A percentile compares a stretch with the other conserved stretches of the same genome.
Conservation (phyloP, 2,888 invertebrate genomes). For the Microchrysa polita region DNA sequence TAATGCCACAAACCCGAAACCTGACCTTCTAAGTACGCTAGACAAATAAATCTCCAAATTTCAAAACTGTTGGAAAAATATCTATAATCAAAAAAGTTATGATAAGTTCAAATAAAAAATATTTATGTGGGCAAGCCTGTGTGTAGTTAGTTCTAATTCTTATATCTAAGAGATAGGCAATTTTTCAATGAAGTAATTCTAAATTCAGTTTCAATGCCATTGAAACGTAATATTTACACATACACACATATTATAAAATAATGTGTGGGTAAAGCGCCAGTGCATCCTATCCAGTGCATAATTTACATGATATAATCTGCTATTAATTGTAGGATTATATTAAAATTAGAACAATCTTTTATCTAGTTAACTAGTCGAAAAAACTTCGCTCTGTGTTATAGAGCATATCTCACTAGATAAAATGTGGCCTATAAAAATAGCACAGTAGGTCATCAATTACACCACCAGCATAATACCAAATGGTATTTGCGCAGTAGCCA, state of each 20-base stretch:
- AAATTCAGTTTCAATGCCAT: conserved; percentile 43
- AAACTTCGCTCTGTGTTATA: too few species aligned
- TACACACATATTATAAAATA: conserved; percentile 20
- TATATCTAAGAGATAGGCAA: conserved; percentile 23
- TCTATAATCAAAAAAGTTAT: too few species aligned
- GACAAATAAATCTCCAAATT: too few species aligned
- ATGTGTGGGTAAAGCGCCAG: neutral
- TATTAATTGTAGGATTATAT: conserved; percentile 5
- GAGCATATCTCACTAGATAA: conserved; percentile 25
- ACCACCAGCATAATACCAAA: neutral
- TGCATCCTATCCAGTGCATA: neutral
- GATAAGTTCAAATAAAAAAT: too few species aligned
- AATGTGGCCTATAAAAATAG: conserved; percentile 25
- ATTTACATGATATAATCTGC: neutral
- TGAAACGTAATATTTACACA: too few species aligned
- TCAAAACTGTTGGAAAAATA: too few species aligned
- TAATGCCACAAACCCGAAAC: too few species aligned
- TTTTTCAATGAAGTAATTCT: conserved; percentile 30
- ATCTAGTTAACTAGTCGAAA: neutral
- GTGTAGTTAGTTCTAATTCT: too few species aligned
- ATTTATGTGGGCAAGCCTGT: too few species aligned
- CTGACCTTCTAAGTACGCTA: too few species aligned
- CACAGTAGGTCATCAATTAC: conserved; percentile 24
- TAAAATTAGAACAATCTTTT: conserved; percentile 13
- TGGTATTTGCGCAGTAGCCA: too few species aligned